Evolutionary conservation across 2,113 vertebrate genomes (phyloP).

Genomic region (Rhagologus leucostigma): DNA sequence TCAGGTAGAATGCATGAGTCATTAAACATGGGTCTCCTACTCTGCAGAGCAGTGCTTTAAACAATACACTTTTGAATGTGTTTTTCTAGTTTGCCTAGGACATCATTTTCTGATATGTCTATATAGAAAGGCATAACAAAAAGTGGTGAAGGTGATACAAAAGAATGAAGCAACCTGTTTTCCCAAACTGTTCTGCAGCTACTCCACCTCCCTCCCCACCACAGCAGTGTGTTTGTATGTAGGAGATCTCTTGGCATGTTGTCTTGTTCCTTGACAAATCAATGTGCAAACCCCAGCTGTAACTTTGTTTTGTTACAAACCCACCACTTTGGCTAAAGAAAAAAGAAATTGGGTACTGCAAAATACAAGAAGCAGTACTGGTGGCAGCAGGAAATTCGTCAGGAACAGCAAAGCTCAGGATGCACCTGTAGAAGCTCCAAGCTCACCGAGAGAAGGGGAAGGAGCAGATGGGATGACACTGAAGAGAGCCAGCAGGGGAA

Average conservation of each 20-base stretch:
- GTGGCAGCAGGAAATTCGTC: background rate
- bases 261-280: background rate
- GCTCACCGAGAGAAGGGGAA: background rate
- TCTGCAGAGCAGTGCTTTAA: background rate
- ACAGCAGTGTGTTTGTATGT: background rate
- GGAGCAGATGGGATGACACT: background rate
- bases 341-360: background rate
- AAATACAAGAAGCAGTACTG: background rate
- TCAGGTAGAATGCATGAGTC: background rate
- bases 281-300: background rate
- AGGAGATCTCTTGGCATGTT: rapidly evolving
- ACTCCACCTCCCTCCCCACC: background rate
- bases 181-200: background rate
- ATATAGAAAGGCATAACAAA: background rate
- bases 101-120: background rate
- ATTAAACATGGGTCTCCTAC: background rate
- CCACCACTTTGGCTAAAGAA: background rate
- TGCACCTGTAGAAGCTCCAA: background rate
- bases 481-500: background rate
- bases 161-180: background rate
- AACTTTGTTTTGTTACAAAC: background rate
- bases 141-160: background rate
- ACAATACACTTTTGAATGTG: background rate
- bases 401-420: background rate
- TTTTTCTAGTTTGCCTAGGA: background rate